These are phyloP conservation scores for Marmota flaviventris DNA, from an alignment of 2,113 vertebrate species.

Conservation along the genomic window DNA sequence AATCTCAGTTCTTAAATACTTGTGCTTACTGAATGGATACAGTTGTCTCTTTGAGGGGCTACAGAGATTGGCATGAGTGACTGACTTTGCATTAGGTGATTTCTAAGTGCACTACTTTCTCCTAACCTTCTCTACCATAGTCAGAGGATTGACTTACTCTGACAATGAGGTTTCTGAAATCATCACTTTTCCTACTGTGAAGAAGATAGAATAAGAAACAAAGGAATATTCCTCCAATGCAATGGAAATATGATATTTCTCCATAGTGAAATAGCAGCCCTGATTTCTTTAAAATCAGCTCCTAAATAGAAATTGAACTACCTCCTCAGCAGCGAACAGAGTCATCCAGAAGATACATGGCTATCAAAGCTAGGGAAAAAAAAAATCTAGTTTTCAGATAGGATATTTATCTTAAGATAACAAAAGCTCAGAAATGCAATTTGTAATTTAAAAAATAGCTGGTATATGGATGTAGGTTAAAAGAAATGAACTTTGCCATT, in stretches of 20 bases:
- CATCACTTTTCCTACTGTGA: conserved; percentile 60
- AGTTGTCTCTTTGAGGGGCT: conserved; percentile 69
- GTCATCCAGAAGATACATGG: conserved; percentile 70
- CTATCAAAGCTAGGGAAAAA: conserved; percentile 52
- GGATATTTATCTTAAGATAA: conserved; percentile 79
- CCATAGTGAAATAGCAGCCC: conserved; percentile 63
- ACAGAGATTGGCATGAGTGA: conserved; percentile 63
- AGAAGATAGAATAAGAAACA: conserved; percentile 76
- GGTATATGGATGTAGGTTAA: conserved; percentile 56
- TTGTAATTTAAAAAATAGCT: conserved; percentile 72
- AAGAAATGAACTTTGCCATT: conserved; percentile 65
- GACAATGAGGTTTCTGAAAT: conserved; percentile 68
- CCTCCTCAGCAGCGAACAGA: conserved; percentile 43
- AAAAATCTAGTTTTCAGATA: conserved; percentile 66
- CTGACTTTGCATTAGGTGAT: conserved; percentile 65
- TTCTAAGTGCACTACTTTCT: conserved; percentile 66
- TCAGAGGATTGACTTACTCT: conserved; percentile 53
- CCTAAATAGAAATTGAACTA: conserved; percentile 58
- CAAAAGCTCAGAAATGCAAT: conserved; percentile 50
- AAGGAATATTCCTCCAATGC: conserved; percentile 63
- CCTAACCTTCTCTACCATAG: conserved; percentile 56
- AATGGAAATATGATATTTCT: conserved; percentile 71
- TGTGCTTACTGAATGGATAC: conserved; percentile 73
- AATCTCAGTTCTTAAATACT: conserved; percentile 69
- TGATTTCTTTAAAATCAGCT: conserved; percentile 73